phyloP scores from a whole-genome alignment of 53 echinoderm and acorn worm species.

The Astropecten irregularis region DNA sequence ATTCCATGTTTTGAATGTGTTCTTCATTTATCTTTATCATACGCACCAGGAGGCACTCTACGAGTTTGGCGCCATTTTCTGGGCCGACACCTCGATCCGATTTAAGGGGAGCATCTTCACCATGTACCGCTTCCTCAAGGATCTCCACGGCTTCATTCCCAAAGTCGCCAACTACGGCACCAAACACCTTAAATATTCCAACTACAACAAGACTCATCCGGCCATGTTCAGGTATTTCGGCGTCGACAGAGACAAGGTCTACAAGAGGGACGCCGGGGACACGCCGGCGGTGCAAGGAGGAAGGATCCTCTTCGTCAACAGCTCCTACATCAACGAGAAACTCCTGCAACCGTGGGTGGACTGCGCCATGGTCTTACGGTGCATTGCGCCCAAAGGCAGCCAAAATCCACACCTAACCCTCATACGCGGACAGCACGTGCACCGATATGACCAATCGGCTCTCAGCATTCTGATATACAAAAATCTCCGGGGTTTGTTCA shows the following conservation, averaged over 20 bases:
- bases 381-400: constrained; percentile 63
- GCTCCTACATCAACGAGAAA: constrained; percentile 54
- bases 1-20: neutral
- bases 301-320: constrained; percentile 68
- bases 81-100: constrained; percentile 62
- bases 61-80: too few relatives aligned
- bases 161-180: neutral
- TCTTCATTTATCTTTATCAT: neutral
- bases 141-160: constrained; percentile 66
- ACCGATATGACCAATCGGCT: constrained; percentile 63
- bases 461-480: constrained; percentile 66
- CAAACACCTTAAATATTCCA: neutral
- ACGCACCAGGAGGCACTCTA: neutral
- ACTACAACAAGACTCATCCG: constrained; percentile 54
- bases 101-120: constrained; percentile 45
- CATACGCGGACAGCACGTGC: neutral
- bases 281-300: constrained; percentile 54
- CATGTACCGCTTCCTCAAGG: constrained; percentile 1
- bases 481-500: constrained; percentile 52
- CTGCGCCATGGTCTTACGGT: constrained; percentile 51
- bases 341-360: constrained; percentile 61
- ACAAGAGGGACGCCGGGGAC: neutral
- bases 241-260: constrained; percentile 35
- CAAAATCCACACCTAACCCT: neutral
- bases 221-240: constrained; percentile 49